Evolutionary conservation across 1,140 invertebrate genomes (phyloP), one percentile per base, ranked within the genome.

Genomic region (Bradysia coprophila): DNA sequence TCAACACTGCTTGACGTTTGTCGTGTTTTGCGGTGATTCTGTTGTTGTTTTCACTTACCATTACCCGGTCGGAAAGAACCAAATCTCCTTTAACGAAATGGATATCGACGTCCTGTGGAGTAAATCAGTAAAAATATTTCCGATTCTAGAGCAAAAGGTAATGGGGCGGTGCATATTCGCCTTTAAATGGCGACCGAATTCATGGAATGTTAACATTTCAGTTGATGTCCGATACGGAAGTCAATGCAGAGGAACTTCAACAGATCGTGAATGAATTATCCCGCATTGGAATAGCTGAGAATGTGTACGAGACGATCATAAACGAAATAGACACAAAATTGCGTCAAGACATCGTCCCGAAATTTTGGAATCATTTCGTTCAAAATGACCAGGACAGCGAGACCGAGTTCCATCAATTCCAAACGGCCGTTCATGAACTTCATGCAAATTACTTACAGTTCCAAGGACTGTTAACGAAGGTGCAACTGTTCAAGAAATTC

Each of bases 301-400:
- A 18, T 18, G 23, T 43, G 10, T 38, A 38, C 31, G 13, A 45
- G 18, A 19, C 36, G 2, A 16, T 45, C 15, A 33, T 15, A 2
- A 11, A 39, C 2, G 36, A 45, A 38, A 45, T 45, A 4, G 16
- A 42, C 16, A 13, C 18, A 4, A 16, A 15, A 11, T 23, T 45
- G 13, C 32, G 19, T 4, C 8, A 34, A 31, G 19, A 45, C 2
- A 43, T 59, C 40, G 54, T 52, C 0, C 56, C 56, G 3, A 51
- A 43, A 20, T 59, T 59, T 41, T 59, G 56, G 56, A 49, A 48
- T 40, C 44, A 56, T 33, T 57, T 57, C 21, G 19, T 13, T 22
- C 41, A 45, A 4, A 20, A 40, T 1, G 38, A 44, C 9, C 16
- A 36, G 11, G 42, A 49, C 9, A 4, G 16, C 23, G 13, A 39